Conservation (phyloP, 2,113 vertebrate genomes). For the Gymnobelideus leadbeateri region DNA sequence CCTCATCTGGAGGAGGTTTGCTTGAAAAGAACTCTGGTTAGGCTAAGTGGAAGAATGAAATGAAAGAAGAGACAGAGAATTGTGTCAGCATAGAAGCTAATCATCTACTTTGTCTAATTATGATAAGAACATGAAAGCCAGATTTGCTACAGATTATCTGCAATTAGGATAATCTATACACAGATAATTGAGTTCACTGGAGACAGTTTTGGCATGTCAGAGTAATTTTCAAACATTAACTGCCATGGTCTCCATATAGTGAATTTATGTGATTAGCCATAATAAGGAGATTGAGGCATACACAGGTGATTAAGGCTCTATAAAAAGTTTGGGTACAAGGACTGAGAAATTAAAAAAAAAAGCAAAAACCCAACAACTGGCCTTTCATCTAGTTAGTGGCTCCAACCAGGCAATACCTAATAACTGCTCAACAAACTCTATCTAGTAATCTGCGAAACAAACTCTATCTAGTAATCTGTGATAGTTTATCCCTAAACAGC, state of each 20-base stretch:
- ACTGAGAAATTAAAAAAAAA: background rate
- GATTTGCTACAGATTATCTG: conserved; percentile 2
- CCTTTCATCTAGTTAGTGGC: background rate
- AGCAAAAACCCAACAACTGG: background rate
- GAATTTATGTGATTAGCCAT: conserved; percentile 7
- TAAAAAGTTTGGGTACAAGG: background rate
- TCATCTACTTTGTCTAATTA: conserved; percentile 10
- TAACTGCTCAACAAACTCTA: conserved; percentile 1
- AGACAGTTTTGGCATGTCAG: conserved; percentile 5
- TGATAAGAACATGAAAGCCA: background rate
- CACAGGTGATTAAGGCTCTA: background rate
- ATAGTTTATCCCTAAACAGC: conserved; percentile 39
- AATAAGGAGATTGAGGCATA: background rate
- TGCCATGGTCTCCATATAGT: conserved; percentile 3
- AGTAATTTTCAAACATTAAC: conserved; percentile 10
- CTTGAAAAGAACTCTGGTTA: conserved; percentile 1
- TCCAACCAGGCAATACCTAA: background rate
- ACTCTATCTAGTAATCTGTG: conserved; percentile 8
- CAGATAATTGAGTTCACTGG: conserved; percentile 8
- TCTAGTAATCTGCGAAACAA: background rate
- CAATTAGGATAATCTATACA: conserved; percentile 10
- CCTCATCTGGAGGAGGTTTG: background rate
- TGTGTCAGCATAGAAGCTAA: background rate
- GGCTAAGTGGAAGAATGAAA: background rate
- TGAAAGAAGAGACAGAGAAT: background rate